Percentiles rank a stretch among this genome's conserved stretches.
These are phyloP conservation scores for Prietella phreatophila DNA, from an alignment of 2,113 vertebrate species.

Conservation along the genomic window DNA sequence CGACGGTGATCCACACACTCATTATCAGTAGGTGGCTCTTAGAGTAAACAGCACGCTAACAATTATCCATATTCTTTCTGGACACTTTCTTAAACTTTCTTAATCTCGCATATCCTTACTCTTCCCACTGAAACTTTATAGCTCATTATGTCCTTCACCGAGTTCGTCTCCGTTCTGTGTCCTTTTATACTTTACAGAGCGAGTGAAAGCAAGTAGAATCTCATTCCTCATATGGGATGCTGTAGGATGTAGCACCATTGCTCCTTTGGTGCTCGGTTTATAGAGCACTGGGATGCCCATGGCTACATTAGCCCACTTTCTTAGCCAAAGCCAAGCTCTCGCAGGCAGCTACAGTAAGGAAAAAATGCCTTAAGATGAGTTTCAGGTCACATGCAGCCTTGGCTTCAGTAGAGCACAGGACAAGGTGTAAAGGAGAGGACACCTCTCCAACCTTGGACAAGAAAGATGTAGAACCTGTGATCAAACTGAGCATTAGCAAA, in stretches of 20 bases:
- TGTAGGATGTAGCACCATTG: constrained; percentile 14
- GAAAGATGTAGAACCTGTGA: too few species aligned
- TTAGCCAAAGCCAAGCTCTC: constrained; percentile 12
- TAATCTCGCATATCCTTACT: neutral
- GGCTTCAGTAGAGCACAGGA: constrained; percentile 5
- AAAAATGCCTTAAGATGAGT: constrained; percentile 10
- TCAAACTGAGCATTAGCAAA: neutral
- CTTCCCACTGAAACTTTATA: neutral
- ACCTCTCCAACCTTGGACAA: neutral
- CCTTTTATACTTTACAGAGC: constrained; percentile 24
- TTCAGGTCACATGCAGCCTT: neutral
- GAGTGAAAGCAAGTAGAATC: constrained; percentile 5
- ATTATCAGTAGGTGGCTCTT: constrained; percentile 12
- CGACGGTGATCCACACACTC: neutral
- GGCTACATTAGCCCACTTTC: constrained; percentile 43
- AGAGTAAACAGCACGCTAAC: neutral
- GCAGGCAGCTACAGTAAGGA: neutral
- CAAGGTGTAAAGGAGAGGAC: neutral
- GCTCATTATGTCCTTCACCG: constrained; percentile 1
- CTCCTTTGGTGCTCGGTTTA: constrained; percentile 25
- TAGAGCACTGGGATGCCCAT: constrained; percentile 40
- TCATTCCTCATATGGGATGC: neutral
- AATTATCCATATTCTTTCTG: neutral
- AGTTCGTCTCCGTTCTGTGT: constrained; percentile 12
- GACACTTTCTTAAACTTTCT: neutral